Percentiles rank a stretch among this genome's conserved stretches.
phyloP scores from a whole-genome alignment of 2,888 invertebrate species.

The Melanostoma scalare region DNA sequence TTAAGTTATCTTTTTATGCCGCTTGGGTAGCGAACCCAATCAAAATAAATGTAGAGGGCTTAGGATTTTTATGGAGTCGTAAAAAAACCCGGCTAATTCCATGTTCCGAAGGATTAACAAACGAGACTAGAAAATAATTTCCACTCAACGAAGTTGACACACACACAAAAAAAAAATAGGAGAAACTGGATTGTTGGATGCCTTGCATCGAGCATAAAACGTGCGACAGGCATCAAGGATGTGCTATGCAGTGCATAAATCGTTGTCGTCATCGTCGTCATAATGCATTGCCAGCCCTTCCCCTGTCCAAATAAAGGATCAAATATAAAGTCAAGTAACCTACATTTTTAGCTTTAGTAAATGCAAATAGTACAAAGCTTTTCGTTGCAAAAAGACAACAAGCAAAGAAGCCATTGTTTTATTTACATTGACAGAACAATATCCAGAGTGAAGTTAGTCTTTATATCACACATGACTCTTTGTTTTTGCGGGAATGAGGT shows the following conservation, averaged over 20 bases:
- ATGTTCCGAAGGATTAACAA: conserved; percentile 62
- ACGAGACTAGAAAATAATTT: conserved; percentile 45
- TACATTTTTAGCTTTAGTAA: conserved; percentile 47
- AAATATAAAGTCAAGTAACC: conserved; percentile 67
- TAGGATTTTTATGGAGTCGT: conserved; percentile 50
- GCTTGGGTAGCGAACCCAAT: conserved; percentile 62
- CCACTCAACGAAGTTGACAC: conserved; percentile 17
- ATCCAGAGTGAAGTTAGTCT: conserved; percentile 58
- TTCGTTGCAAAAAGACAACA: conserved; percentile 42
- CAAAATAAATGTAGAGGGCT: conserved; percentile 44
- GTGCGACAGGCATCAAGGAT: conserved; percentile 14
- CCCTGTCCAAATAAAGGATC: conserved; percentile 35
- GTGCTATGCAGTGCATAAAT: no score
- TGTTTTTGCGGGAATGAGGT: not conserved
- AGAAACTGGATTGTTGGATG: conserved; percentile 13
- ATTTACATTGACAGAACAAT: conserved; percentile 61
- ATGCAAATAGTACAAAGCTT: conserved; percentile 59
- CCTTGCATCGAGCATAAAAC: not conserved
- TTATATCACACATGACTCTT: conserved; percentile 10
- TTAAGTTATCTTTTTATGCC: conserved; percentile 56
- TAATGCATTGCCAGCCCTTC: not conserved
- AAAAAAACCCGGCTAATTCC: conserved; percentile 58
- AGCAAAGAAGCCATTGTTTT: conserved; percentile 52
- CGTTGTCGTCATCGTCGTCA: not conserved
- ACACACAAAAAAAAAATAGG: not conserved